Evolutionary conservation across 2,888 invertebrate genomes (phyloP), one percentile per base, ranked within the genome.

Genomic region (Melolontha melolontha): DNA sequence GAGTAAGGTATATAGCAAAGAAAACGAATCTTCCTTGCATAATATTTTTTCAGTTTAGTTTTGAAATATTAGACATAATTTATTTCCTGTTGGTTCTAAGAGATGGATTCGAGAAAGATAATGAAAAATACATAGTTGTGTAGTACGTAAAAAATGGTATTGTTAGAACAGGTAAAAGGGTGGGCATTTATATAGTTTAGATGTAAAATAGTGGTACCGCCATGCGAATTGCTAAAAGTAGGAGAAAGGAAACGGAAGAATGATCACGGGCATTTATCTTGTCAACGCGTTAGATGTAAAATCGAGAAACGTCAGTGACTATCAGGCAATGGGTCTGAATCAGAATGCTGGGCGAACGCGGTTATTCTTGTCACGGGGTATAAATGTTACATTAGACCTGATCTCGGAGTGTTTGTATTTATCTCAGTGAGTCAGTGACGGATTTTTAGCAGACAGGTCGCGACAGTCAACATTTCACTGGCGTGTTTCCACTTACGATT

Each of bases 221-320:
- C 12, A 55, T 47, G 55, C 22, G 41, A 52, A 67, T 67, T 63
- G 66, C 42, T 64, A 69, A 67, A 75, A 76, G 76, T 75, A 74
- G 72, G 72, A 42, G 57, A 59, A 65, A 64, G 42, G 64, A 68
- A 65, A 50, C 55, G 50, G 44, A 76, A 78, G 78, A 80, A 77
- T 77, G 79, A 80, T 80, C 74, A 74, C 76, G 71, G 72, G 74
- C 79, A 81, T 80, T 76, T 74, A 78, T 81, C 80, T 80, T 79
- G 78, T 79, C 77, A 76, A 74, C 75, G 72, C 73, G 69, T 66
- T 69, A 65, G 70, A 73, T 72, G 66, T 70, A 74, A 74, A 74
- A 71, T 70, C 70, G 73, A 72, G 70, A 73, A 73, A 70, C 71
- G 73, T 75, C 74, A 75, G 70, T 70, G 75, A 75, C 76, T 73